Base-by-base conservation (phyloP, 2,797 vertebrate species). In the Catamblyrhynchus diadema region DNA sequence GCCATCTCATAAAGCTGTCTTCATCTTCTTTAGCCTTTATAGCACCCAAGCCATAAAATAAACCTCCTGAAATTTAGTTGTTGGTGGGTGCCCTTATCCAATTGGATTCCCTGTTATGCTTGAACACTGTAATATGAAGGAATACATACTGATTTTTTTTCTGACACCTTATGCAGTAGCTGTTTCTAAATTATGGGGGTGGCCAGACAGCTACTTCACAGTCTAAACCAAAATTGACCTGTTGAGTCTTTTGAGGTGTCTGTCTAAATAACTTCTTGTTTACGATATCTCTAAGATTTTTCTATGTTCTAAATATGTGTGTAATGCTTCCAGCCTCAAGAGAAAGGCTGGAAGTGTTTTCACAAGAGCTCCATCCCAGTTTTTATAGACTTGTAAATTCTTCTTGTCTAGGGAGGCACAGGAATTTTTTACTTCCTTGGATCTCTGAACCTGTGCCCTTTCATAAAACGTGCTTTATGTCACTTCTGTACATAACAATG, bases 1-100 rank as follows among this genome's bases (percentile, higher is more conserved):
- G 73, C 66, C 6, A 0, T 57, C 37, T 86, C 53, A 67, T 97
- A 94, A 96, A 95, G 45, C 54, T 74, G 39, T 81, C 84, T 89
- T 93, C 64, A 90, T 94, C 64, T 91, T 86, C 87, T 91, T 95
- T 77, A 94, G 73, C 87, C 92, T 90, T 83, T 88, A 67, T 75
- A 71, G 57, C 35, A 56, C 18, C 23, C 1, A 3, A 70, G 35
- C 59, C 32, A 54, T 86, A 90, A 95, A 91, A 73, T 66, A 88
- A 93, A 69, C 39, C n/a, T 86, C 14, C 45, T 94, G 62, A 70
- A 86, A 69, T 65, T 25, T 80, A 86, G 67, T 67, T 81, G 19
- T 69, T 90, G 65, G 39, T 82, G 60, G 84, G 10, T 8, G 15
- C 35, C n/a, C 24, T 90, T 84, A 48, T 28, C 64, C 3, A 2